Evolutionary conservation across 2,888 invertebrate genomes (phyloP).

Genomic region (Rapana venosa): DNA sequence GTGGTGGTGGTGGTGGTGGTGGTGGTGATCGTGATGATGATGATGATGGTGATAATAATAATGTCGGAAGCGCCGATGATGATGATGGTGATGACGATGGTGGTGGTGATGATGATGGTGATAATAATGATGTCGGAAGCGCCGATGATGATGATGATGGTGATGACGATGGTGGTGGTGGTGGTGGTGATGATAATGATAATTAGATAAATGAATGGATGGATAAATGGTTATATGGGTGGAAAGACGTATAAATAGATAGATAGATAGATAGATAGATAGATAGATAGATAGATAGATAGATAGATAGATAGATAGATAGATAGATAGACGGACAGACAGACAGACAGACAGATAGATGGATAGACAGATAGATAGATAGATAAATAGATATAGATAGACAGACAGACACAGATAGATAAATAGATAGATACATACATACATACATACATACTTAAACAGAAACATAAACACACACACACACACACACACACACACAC

Average conservation of each 20-base stretch:
- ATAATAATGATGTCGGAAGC: too few species aligned
- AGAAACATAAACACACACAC: neutral
- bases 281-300: too few species aligned
- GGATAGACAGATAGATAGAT: neutral
- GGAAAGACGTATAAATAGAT: too few species aligned
- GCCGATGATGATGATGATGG: too few species aligned
- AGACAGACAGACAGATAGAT: neutral
- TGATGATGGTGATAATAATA: neutral
- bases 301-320: too few species aligned
- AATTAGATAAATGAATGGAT: neutral
- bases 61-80: too few species aligned
- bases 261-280: too few species aligned
- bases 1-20: neutral
- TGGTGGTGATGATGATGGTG: too few species aligned
- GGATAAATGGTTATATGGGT: too few species aligned
- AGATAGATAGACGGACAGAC: too few species aligned
- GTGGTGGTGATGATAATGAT: neutral
- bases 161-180: too few species aligned
- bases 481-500: neutral
- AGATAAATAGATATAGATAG: neutral
- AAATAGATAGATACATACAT: neutral
- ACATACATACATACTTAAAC: neutral
- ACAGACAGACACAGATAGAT: neutral
- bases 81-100: too few species aligned
- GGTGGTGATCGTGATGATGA: neutral